Conservation (phyloP, 2,113 vertebrate genomes). For the Diadophis punctatus region DNA sequence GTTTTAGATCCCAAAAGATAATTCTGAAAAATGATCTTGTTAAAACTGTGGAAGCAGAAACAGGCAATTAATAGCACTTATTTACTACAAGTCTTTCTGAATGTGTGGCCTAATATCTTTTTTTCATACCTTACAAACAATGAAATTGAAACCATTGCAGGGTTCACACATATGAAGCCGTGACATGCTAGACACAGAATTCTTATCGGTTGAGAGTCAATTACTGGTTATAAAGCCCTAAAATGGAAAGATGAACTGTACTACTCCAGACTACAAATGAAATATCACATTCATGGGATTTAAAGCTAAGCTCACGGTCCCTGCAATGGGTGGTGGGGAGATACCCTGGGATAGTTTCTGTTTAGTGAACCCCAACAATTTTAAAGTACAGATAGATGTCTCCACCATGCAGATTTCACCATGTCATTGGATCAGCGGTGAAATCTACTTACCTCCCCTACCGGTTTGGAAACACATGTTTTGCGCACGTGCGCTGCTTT, state of each 20-base stretch:
- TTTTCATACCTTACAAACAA: background rate
- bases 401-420: background rate
- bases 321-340: no score
- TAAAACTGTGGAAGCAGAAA: background rate
- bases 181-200: background rate
- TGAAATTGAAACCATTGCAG: background rate
- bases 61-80: background rate
- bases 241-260: constrained; percentile 9
- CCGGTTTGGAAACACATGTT: no score
- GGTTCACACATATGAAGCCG: background rate
- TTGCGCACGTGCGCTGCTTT: no score
- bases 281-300: background rate
- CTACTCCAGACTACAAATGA: background rate
- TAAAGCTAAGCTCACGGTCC: background rate
- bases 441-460: no score
- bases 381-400: background rate
- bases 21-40: background rate
- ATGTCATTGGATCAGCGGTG: background rate
- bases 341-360: background rate
- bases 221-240: constrained; percentile 37
- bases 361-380: background rate
- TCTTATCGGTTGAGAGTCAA: background rate
- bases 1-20: background rate
- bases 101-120: background rate
- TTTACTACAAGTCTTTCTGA: background rate